A percentile compares a stretch with the other conserved stretches of the same genome.
Conservation (phyloP, 2,888 invertebrate genomes). For the Anoplius nigerrimus region DNA sequence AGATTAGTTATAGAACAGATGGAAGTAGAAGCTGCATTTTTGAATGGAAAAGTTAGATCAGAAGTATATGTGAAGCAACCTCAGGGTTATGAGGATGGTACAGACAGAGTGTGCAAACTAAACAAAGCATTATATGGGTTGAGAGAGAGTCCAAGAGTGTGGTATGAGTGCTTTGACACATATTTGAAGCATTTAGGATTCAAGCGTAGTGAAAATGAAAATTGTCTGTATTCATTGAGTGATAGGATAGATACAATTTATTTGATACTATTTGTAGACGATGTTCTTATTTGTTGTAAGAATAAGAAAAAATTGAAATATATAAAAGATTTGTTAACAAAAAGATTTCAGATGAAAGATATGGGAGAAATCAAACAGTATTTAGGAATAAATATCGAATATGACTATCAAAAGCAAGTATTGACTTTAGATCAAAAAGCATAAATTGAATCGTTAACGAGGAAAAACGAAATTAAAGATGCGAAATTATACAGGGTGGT, state of each 20-base stretch:
- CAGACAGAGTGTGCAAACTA: slow-evolving; percentile 29
- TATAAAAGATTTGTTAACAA: neutral
- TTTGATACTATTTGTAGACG: neutral
- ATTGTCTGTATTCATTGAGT: neutral
- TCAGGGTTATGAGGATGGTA: slow-evolving; percentile 29
- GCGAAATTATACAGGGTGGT: no score
- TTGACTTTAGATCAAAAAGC: slow-evolving; percentile 8
- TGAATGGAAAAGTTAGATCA: slow-evolving; percentile 32
- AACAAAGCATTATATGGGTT: slow-evolving; percentile 44
- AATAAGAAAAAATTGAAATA: neutral
- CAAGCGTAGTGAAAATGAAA: neutral
- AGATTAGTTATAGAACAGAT: slow-evolving; percentile 20
- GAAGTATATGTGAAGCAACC: slow-evolving; percentile 37
- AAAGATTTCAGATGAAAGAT: slow-evolving; percentile 4
- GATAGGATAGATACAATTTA: neutral
- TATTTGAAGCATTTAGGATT: neutral
- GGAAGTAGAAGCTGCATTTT: slow-evolving; percentile 41
- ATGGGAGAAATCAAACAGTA: neutral
- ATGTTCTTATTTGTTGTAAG: neutral
- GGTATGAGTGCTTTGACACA: slow-evolving; percentile 24
- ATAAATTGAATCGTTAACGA: slow-evolving; percentile 11
- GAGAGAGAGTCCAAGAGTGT: slow-evolving; percentile 38
- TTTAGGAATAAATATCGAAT: slow-evolving; percentile 2
- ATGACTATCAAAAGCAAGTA: neutral
- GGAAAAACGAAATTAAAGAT: slow-evolving; percentile 4